Evolutionary conservation across 2,888 invertebrate genomes (phyloP).

Genomic region (Scaeva pyrastri): DNA sequence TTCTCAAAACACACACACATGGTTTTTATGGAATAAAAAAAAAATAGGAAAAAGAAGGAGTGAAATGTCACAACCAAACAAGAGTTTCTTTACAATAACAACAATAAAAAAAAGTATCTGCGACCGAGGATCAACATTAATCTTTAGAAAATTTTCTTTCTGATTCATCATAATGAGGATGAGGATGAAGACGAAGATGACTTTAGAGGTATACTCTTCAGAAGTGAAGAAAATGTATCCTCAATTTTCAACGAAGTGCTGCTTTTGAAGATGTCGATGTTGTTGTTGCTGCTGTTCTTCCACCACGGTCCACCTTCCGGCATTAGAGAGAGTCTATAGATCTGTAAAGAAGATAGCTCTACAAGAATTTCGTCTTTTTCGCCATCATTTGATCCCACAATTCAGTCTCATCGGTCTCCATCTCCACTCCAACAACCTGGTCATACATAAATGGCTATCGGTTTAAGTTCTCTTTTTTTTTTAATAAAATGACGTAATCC

Average conservation of each 20-base stretch:
- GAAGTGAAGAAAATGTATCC: not conserved
- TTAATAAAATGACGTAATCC: slow-evolving; percentile 58
- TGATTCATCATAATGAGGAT: slow-evolving; percentile 7
- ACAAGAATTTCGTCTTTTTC: slow-evolving; percentile 13
- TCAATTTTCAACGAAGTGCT: not conserved
- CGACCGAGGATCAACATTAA: slow-evolving; percentile 51
- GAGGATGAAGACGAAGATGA: too few species aligned
- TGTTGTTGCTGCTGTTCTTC: not conserved
- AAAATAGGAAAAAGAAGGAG: slow-evolving; percentile 3
- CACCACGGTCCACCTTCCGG: slow-evolving; percentile 43
- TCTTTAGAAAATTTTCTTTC: slow-evolving; percentile 28
- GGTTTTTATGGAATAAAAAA: not conserved
- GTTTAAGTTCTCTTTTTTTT: not conserved
- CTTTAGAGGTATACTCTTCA: not conserved
- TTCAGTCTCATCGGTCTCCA: not conserved
- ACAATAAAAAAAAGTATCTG: slow-evolving; percentile 47
- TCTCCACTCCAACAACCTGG: not conserved
- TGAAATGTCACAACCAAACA: slow-evolving; percentile 31
- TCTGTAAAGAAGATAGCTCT: slow-evolving; percentile 24
- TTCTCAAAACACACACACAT: slow-evolving; percentile 39
- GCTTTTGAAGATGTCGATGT: not conserved
- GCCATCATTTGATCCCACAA: not conserved
- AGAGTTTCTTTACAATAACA: not conserved
- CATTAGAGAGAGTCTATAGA: slow-evolving; percentile 44
- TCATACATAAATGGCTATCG: slow-evolving; percentile 26